These are phyloP conservation scores for Fopius arisanus DNA, from an alignment of 1,140 invertebrate species.

Conservation along the genomic window DNA sequence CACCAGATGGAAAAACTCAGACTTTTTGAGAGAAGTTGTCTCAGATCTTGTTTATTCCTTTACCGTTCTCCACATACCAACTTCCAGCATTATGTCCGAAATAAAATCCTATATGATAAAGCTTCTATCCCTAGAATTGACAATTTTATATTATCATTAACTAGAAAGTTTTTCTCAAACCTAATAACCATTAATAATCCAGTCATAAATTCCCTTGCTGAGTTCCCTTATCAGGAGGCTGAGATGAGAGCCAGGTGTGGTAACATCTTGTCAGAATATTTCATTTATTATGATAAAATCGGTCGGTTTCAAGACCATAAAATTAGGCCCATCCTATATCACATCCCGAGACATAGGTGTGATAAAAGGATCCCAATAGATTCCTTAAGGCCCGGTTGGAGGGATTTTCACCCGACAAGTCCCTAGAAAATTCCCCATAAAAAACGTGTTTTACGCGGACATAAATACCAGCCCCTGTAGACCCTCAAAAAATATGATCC, in stretches of 20 bases:
- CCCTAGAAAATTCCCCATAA: no score
- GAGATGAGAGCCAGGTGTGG: no score
- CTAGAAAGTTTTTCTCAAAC: neutral
- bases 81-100: neutral
- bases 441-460: no score
- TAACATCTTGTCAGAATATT: neutral
- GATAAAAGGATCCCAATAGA: neutral
- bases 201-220: no score
- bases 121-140: constrained; percentile 4
- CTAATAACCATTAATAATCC: neutral
- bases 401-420: no score
- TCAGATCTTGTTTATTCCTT: neutral
- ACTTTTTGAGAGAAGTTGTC: neutral
- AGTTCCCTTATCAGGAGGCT: neutral
- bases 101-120: neutral
- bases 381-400: no score
- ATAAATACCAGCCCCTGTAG: no score
- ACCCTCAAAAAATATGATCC: no score
- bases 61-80: neutral
- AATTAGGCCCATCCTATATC: neutral
- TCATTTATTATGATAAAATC: neutral
- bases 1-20: neutral
- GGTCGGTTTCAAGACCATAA: neutral
- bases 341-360: neutral
- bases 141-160: neutral